Evolutionary conservation across 2,797 vertebrate species (phyloP).

Genomic region (Naso thynnoides): DNA sequence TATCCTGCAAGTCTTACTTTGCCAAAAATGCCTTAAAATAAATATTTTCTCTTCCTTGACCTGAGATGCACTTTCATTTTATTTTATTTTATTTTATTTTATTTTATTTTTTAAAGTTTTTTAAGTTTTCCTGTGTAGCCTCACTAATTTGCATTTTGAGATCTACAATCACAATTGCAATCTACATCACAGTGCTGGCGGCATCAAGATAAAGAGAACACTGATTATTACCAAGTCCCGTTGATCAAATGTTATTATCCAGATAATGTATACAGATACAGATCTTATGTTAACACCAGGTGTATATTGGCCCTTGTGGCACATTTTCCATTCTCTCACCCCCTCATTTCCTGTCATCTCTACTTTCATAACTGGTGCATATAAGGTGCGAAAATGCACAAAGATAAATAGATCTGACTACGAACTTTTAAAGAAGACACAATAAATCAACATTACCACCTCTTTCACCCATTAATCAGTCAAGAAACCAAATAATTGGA

Average conservation of each 20-base stretch:
- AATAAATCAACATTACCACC: constrained; percentile 23
- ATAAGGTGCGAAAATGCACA: constrained; percentile 8
- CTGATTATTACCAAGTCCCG: constrained; percentile 16
- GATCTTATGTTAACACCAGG: constrained; percentile 28
- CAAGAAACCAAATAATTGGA: background rate
- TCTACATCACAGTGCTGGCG: constrained; percentile 15
- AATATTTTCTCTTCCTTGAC: background rate
- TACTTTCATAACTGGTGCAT: background rate
- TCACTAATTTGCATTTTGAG: constrained; percentile 17
- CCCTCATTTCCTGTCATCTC: constrained; percentile 4
- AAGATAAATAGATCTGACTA: background rate
- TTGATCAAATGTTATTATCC: constrained; percentile 29
- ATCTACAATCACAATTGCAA: background rate
- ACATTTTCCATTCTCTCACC: background rate
- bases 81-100: too few relatives aligned
- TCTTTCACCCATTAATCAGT: constrained; percentile 40
- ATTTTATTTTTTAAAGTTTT: too few relatives aligned
- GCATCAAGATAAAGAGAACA: constrained; percentile 14
- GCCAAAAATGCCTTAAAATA: background rate
- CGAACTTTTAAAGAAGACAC: constrained; percentile 16
- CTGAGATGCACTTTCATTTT: background rate
- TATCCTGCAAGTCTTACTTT: background rate
- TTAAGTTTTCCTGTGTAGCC: background rate
- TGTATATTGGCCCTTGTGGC: constrained; percentile 11
- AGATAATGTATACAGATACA: constrained; percentile 23